Conservation (phyloP, 1,140 invertebrate species). For the Hypothenemus hampei region DNA sequence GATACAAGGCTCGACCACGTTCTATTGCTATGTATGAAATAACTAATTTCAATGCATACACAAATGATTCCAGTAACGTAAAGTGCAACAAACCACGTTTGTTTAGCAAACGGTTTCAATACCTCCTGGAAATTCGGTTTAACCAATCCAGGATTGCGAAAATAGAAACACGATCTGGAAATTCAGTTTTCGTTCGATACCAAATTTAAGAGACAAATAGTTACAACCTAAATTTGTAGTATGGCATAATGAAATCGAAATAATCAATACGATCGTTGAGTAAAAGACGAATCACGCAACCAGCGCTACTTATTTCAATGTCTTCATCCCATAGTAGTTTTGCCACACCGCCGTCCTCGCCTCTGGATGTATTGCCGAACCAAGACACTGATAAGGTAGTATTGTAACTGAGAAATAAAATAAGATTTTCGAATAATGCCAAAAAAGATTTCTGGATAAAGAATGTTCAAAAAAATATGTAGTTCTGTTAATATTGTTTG, state of each 20-base stretch:
- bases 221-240: slow-evolving; percentile 34
- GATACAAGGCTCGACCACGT: not conserved
- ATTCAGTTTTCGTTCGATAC: not conserved
- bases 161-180: slow-evolving; percentile 33
- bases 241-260: slow-evolving; percentile 32
- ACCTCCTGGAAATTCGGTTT: slow-evolving; percentile 29
- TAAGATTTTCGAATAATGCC: no score
- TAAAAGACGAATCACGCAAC: slow-evolving; percentile 3
- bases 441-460: no score
- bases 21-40: slow-evolving; percentile 23
- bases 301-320: slow-evolving; percentile 2
- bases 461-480: no score
- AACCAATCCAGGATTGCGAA: slow-evolving; percentile 29
- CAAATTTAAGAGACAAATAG: not conserved
- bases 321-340: not conserved
- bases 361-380: slow-evolving; percentile 33
- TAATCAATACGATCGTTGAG: slow-evolving; percentile 23
- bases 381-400: slow-evolving; percentile 18
- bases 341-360: slow-evolving; percentile 30
- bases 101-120: slow-evolving; percentile 32
- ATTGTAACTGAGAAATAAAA: slow-evolving; percentile 26
- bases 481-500: no score
- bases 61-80: slow-evolving; percentile 14
- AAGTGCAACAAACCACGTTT: slow-evolving; percentile 25
- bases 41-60: slow-evolving; percentile 23